These are phyloP conservation scores for Brachionichthys hirsutus DNA, from an alignment of 2,113 vertebrate species.

Conservation along the genomic window DNA sequence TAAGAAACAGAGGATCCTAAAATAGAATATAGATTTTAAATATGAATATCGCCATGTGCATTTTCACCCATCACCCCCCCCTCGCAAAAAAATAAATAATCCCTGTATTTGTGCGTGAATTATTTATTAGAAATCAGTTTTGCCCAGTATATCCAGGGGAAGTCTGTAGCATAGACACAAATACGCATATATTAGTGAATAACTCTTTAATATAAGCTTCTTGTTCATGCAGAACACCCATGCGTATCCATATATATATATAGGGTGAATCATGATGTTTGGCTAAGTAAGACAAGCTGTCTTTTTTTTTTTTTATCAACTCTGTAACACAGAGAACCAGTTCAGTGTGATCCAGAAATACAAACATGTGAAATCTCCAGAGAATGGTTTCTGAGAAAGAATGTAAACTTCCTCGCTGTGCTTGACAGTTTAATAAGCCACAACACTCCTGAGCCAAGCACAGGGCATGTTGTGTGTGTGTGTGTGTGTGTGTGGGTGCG, in stretches of 20 bases:
- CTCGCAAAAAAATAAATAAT: too few relatives aligned
- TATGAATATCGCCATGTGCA: too few relatives aligned
- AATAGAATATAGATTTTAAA: too few relatives aligned
- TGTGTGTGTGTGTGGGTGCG: too few relatives aligned
- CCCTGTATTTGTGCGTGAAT: neutral
- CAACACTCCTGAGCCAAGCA: too few relatives aligned
- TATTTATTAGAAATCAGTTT: neutral
- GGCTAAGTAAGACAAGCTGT: neutral
- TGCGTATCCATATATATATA: neutral
- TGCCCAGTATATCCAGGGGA: neutral
- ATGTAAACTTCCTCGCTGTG: too few relatives aligned
- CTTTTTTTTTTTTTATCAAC: conserved; percentile 27
- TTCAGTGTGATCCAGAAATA: conserved; percentile 16
- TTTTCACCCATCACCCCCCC: too few relatives aligned
- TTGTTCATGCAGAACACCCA: neutral
- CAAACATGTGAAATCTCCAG: conserved; percentile 5
- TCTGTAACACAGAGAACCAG: conserved; percentile 20
- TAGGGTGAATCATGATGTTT: neutral
- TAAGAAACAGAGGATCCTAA: too few relatives aligned
- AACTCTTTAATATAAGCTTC: neutral
- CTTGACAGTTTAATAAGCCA: too few relatives aligned
- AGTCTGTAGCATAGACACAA: neutral
- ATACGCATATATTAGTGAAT: neutral
- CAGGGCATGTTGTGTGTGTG: too few relatives aligned
- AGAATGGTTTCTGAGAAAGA: too few relatives aligned